Evolutionary conservation across 2,888 invertebrate species (phyloP), one percentile per base, ranked within the genome.

Genomic region (Morpho deidamia): DNA sequence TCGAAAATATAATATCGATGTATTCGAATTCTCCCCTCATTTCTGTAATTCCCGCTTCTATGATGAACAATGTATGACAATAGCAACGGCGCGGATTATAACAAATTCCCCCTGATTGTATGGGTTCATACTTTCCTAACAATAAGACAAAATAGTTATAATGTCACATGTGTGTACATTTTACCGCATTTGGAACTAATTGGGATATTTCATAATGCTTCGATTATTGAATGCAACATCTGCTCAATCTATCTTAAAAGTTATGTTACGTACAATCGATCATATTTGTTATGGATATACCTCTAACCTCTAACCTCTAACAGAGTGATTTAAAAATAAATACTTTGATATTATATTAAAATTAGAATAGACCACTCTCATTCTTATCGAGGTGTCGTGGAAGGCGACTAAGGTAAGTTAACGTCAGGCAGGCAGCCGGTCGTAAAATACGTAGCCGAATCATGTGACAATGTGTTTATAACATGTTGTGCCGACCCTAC

Each of bases 181-280:
- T 80, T 81, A 81, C 78, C 78, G 80, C 83, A 75, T 84, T 88
- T 78, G 85, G 82, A 84, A 89, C 88, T 89, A 89, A 89, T 89
- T 87, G 88, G 73, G 76, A 84, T 81, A 81, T 87, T 84, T 76
- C 77, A 80, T 82, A 81, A 83, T 74, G 74, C 69, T 64, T 71
- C 71, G 69, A 77, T 81, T 81, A 78, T 81, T 78, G 71, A 71
- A 78, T 63, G 74, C 64, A 78, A 83, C 88, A 89, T 89, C 89
- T 89, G 88, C 75, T 49, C 44, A 44, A 48, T 51, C 9, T 49
- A 49, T 49, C 42, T 49, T 37, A 37, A 37, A 37, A 10, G 10
- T 37, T 37, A 10, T 37, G 35, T 37, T 7, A 10, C 35, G 8
- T 37, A 37, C 10, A 37, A n/a, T n/a, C n/a, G n/a, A n/a, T 23